Evolutionary conservation across 2,797 vertebrate genomes (phyloP), one percentile per base, ranked within the genome.

Genomic region (Syngnathus rostellatus): DNA sequence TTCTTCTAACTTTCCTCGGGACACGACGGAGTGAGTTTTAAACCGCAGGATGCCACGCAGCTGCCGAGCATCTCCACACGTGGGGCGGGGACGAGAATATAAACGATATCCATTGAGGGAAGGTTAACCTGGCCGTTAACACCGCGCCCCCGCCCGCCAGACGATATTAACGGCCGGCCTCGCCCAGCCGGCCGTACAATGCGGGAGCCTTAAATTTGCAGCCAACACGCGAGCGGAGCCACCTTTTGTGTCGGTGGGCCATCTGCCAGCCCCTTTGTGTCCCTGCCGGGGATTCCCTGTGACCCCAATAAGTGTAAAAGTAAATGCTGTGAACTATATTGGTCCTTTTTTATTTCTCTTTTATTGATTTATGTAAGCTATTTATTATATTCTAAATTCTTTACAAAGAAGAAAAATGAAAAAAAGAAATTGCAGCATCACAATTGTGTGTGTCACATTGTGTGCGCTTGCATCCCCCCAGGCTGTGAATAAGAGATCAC

Each of bases 101-200:
- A 25, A 25, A 55, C 23, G 31, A 38, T 16, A 57, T 38, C 25
- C 14, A 78, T 66, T 71, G 66, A 70, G 45, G 69, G 73, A 68
- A 66, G 69, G 65, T 78, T 77, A 73, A 70, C 74, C 71, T 68
- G 76, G 70, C 68, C 75, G 70, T 81, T 79, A 80, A 73, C 70
- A 75, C 65, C 46, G 39, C 37, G 41, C 61, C 55, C 74, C 65
- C 59, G n/a, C 62, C 63, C 70, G 55, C 12, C 55, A 17, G 14
- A 14, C 55, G 14, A 57, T 38, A 37, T 38, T 37, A 72, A 70
- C 63, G 19, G 46, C 65, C 68, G 25, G 40, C 70, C 80, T 63
- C 67, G 65, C 72, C 54, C 25, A 5, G 61, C 69, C 67, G 66
- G 68, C 67, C 71, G 1, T 11, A 53, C n/a, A 23, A 21, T 23